phyloP scores from a whole-genome alignment of 2,888 invertebrate genomes.

The Apodemia hepburni region DNA sequence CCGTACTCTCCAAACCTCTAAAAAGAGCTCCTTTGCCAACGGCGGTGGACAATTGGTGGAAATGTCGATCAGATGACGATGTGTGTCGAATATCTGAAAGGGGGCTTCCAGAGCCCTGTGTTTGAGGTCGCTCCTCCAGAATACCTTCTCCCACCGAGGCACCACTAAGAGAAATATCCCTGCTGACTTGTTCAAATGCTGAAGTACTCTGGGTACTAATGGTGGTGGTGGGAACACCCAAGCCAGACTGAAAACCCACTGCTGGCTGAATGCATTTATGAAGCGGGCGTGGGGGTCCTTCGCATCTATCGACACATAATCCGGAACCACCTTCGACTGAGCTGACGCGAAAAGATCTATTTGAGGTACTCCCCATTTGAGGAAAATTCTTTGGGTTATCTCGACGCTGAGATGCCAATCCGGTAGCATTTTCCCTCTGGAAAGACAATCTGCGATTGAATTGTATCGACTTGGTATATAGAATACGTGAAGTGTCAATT shows the following conservation, averaged over 20 bases:
- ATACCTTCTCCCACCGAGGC: neutral
- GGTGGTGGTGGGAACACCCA: neutral
- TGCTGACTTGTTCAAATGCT: neutral
- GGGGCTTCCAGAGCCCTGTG: neutral
- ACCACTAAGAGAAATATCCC: neutral
- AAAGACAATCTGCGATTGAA: neutral
- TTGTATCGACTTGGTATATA: too few species aligned
- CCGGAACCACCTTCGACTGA: neutral
- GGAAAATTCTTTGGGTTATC: neutral
- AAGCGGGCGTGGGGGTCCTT: neutral
- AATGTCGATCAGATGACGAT: neutral
- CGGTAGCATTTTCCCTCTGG: neutral
- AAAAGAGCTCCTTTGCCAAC: neutral
- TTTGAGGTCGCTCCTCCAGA: conserved; percentile 2
- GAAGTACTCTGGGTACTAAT: neutral
- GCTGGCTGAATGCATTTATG: conserved; percentile 1
- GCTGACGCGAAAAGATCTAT: conserved; percentile 1
- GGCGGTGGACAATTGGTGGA: neutral
- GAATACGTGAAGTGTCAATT: too few species aligned
- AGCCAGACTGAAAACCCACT: neutral
- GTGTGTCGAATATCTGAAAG: neutral
- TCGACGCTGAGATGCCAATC: neutral
- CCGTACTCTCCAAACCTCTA: neutral
- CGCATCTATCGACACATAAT: neutral
- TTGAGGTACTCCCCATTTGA: neutral